These are phyloP conservation scores for Euproctis similis DNA, from an alignment of 2,888 invertebrate genomes.

Conservation along the genomic window DNA sequence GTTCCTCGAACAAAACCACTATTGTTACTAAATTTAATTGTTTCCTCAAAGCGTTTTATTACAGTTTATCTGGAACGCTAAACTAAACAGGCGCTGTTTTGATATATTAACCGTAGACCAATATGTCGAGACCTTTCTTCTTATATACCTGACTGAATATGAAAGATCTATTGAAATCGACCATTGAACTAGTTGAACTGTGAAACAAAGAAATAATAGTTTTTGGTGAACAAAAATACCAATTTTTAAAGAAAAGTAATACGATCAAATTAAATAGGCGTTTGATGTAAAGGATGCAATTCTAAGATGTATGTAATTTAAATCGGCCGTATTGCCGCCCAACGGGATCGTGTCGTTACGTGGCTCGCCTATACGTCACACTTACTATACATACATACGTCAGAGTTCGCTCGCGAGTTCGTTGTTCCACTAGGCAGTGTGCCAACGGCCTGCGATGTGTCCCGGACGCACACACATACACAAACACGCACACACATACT, in stretches of 20 bases:
- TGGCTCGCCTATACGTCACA: slow-evolving; percentile 43
- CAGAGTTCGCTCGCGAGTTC: slow-evolving; percentile 62
- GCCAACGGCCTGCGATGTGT: slow-evolving; percentile 60
- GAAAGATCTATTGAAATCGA: slow-evolving; percentile 15
- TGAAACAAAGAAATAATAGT: slow-evolving; percentile 38
- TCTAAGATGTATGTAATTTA: slow-evolving; percentile 18
- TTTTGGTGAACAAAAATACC: slow-evolving; percentile 20
- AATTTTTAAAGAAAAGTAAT: slow-evolving; percentile 16
- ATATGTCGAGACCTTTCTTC: no score
- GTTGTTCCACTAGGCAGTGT: slow-evolving; percentile 72
- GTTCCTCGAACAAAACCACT: slow-evolving; percentile 19
- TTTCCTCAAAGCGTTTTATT: slow-evolving; percentile 13
- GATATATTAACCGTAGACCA: slow-evolving; percentile 16
- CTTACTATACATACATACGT: slow-evolving; percentile 39
- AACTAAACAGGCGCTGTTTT: slow-evolving; percentile 27
- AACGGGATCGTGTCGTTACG: slow-evolving; percentile 46
- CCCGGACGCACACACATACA: slow-evolving; percentile 35
- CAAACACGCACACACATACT: no score
- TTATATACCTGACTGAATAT: no score
- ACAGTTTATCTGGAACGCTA: slow-evolving; percentile 19
- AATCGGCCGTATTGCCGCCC: slow-evolving; percentile 34
- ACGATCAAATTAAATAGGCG: slow-evolving; percentile 20
- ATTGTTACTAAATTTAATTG: slow-evolving; percentile 24
- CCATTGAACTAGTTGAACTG: slow-evolving; percentile 32
- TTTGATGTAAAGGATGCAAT: slow-evolving; percentile 5